These are phyloP conservation scores for Heliconius hortense DNA, from an alignment of 2,888 invertebrate species.

Conservation along the genomic window DNA sequence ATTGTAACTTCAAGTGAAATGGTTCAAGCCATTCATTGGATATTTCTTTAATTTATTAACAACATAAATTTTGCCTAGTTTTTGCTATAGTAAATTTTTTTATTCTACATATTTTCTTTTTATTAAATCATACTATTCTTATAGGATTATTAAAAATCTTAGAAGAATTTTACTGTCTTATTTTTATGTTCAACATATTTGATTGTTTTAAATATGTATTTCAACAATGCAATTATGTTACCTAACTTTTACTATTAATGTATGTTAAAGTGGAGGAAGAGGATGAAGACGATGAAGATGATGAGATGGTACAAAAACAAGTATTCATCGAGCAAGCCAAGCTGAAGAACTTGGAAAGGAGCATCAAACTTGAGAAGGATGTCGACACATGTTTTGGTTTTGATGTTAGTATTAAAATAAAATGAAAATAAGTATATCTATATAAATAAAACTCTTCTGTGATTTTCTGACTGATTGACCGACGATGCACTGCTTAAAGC, in stretches of 20 bases:
- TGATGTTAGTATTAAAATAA: conserved; percentile 82
- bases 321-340: conserved; percentile 43
- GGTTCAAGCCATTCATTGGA: not conserved
- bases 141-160: not conserved
- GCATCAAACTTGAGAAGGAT: conserved; percentile 82
- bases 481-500: too few species aligned
- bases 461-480: too few species aligned
- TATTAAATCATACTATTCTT: not conserved
- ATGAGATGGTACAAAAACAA: conserved; percentile 68
- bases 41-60: not conserved
- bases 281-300: conserved; percentile 54
- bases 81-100: too few species aligned
- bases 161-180: too few species aligned
- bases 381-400: conserved; percentile 92
- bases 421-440: not conserved
- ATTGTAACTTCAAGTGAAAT: not conserved
- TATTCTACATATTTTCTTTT: not conserved
- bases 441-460: too few species aligned
- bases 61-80: not conserved
- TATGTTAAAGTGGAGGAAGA: conserved; percentile 54
- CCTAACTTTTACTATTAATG: not conserved
- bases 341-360: conserved; percentile 51
- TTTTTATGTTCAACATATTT: too few species aligned
- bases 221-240: not conserved
- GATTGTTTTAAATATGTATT: too few species aligned